These are phyloP conservation scores for Crematogaster levior DNA, from an alignment of 2,888 invertebrate genomes.

Conservation along the genomic window DNA sequence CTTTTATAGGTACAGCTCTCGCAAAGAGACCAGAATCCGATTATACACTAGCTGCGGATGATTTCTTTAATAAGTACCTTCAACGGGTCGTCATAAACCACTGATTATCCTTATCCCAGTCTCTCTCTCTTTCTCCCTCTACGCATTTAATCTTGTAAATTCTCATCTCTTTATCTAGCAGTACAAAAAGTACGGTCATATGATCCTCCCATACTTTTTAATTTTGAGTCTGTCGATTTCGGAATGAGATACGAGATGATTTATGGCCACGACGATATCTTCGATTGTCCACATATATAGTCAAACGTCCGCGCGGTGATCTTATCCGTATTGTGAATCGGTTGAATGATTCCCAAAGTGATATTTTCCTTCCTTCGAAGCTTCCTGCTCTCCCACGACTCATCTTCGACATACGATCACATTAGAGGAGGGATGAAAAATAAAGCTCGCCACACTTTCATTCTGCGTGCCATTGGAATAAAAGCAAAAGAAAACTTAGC, in stretches of 20 bases:
- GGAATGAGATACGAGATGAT: slow-evolving; percentile 4
- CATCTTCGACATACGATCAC: not conserved
- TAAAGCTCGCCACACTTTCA: not conserved
- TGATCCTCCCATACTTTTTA: too few species aligned
- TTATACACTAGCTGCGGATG: slow-evolving; percentile 51
- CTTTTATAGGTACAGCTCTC: slow-evolving; percentile 1
- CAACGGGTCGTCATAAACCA: slow-evolving; percentile 18
- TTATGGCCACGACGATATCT: not conserved
- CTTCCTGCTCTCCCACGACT: not conserved
- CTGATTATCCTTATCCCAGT: slow-evolving; percentile 2
- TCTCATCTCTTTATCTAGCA: slow-evolving; percentile 25
- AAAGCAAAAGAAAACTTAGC: not conserved
- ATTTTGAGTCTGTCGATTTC: slow-evolving; percentile 1
- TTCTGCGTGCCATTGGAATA: not conserved
- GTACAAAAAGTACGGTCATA: not conserved
- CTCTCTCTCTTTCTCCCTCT: not conserved
- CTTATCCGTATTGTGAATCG: not conserved
- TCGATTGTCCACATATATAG: not conserved
- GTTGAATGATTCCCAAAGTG: slow-evolving; percentile 5
- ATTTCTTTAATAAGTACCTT: slow-evolving; percentile 57
- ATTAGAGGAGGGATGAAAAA: not conserved
- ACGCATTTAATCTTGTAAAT: slow-evolving; percentile 24
- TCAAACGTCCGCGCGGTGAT: not conserved
- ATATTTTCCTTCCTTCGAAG: slow-evolving; percentile 4
- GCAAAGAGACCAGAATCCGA: slow-evolving; percentile 31